Base-by-base conservation (phyloP, 2,113 vertebrate species). In the Archocentrus centrarchus region DNA sequence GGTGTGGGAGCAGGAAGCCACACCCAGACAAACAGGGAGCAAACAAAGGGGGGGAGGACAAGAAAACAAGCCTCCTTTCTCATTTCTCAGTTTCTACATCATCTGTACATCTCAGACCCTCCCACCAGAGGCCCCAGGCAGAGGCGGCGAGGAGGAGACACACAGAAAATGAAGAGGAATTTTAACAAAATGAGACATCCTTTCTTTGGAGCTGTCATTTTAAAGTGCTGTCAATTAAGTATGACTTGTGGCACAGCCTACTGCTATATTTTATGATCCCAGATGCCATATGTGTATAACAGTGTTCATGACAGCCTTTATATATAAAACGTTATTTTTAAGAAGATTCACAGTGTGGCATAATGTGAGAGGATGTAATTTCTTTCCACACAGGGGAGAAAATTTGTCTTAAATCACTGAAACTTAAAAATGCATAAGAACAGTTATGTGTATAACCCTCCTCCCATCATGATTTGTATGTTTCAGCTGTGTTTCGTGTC, bases 111-210 rank as follows among this genome's bases (percentile, higher is more conserved):
- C 15, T 53, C 15, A 53, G 15, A 18, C 50, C 17, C 17, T 20
- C 44, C 27, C 47, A 32, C 66, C 44, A 68, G 24, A 70, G 10
- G 20, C 50, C 27, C 27, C 68, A 14, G 68, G 68, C 47, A 73
- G 68, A 32, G 47, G 68, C 6, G 11, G 47, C 27, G 44, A 20
- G 44, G 66, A 70, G 30, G 41, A 50, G 64, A 50, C 0, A 5
- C 1, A 1, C 18, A 9, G 15, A 70, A 50, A 50, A 70, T 30
- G 6, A 70, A 13, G 47, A 55, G 6, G 17, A 73, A 53, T n/a
- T 53, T 73, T 53, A 53, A 73, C 27, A 73, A 53, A 73, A 27
- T 55, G 27, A 73, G 68, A 73, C 68, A 55, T 73, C 68, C 68
- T 73, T 32, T 73, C 47, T 53, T 73, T 11, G 1, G 68, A 73